Evolutionary conservation across 2,888 invertebrate genomes (phyloP), one percentile per base, ranked within the genome.

Genomic region (Lepidocyrtoides sp.): DNA sequence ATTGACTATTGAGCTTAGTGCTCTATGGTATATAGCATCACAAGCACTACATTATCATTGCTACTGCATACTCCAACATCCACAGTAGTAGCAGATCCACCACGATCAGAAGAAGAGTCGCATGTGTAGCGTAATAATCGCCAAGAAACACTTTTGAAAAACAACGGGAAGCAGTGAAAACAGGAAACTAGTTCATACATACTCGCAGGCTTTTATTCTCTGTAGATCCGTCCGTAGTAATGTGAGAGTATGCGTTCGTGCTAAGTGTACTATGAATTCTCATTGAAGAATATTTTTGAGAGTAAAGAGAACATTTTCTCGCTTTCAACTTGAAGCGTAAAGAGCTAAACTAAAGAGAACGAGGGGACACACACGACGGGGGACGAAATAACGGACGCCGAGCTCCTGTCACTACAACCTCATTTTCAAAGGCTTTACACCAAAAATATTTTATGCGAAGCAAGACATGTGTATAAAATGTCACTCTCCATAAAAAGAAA

Each of bases 111-210:
- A 36, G 36, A 51, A 54, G 66, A 66, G 44, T 48, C 26, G 77
- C 44, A 36, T 72, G 41, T 77, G 26, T 77, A 29, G 77, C 32
- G 77, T 77, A 77, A 77, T 29, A 77, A 77, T 77, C 77, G 77
- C 26, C 77, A 77, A 77, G 77, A 77, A 75, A 77, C 77, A 51
- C 77, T 77, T 77, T 77, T 8, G 77, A 54, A 29, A 77, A 77
- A 54, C 77, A 77, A 77, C 77, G 77, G 77, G 77, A 77, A 51
- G 51, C 48, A 32, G 77, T 77, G 51, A 51, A 77, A 77, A 77
- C 54, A 77, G 77, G 77, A 77, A 77, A 51, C 77, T 54, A 54
- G 77, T n/a, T 77, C 51, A 77, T 51, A 77, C 51, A 29, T 23
- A 26, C 26, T 75, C 44, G 44, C 23, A 75, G 66, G 29, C 66